Conservation (phyloP, 2,797 vertebrate species). For the Sebastes miniatus region DNA sequence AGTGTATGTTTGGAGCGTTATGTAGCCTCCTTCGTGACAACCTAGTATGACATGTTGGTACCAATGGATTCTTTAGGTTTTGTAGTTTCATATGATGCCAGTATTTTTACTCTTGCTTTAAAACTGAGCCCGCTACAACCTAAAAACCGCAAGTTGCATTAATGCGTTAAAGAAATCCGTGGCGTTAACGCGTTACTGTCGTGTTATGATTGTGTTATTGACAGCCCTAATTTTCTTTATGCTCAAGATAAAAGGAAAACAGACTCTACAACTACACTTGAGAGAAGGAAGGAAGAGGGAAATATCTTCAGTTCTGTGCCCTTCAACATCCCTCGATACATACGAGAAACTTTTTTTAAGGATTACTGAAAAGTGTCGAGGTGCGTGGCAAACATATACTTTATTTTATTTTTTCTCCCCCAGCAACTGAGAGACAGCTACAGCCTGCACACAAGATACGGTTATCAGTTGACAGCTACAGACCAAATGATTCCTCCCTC, state of each 20-base stretch:
- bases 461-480: constrained; percentile 33
- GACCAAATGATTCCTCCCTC: constrained; percentile 12
- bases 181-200: too few relatives aligned
- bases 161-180: too few relatives aligned
- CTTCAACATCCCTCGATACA: background rate
- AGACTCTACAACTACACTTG: background rate
- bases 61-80: too few relatives aligned
- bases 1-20: too few relatives aligned
- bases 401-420: background rate
- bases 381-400: background rate
- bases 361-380: background rate
- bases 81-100: rapidly evolving
- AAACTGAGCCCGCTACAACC: too few relatives aligned
- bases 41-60: too few relatives aligned
- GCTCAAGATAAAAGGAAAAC: background rate
- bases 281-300: background rate
- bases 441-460: background rate
- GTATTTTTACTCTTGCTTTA: too few relatives aligned
- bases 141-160: too few relatives aligned
- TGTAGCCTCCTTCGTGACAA: rapidly evolving
- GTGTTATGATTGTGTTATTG: too few relatives aligned
- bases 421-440: constrained; percentile 8
- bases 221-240: background rate
- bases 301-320: background rate
- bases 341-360: background rate